These are phyloP conservation scores for Tapirus indicus DNA, from an alignment of 2,797 vertebrate species.

Conservation along the genomic window DNA sequence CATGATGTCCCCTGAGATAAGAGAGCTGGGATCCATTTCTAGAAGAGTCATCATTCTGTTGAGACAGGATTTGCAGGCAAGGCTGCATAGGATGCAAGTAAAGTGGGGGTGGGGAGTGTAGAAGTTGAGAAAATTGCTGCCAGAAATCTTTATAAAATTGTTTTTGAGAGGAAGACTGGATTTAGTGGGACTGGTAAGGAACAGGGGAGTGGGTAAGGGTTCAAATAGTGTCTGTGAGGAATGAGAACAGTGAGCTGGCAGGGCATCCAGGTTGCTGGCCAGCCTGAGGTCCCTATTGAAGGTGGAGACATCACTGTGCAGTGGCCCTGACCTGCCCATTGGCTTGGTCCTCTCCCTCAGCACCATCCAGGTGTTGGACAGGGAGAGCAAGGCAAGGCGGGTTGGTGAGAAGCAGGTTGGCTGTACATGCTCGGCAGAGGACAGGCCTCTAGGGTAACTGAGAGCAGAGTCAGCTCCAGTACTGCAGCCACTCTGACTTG, in stretches of 20 bases:
- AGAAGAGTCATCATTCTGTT: not conserved
- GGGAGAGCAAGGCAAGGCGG: not conserved
- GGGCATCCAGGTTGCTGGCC: not conserved
- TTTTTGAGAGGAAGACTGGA: not conserved
- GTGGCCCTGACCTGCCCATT: not conserved
- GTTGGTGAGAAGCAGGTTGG: not conserved
- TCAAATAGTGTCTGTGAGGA: not conserved
- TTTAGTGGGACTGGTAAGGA: not conserved
- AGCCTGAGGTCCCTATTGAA: not conserved
- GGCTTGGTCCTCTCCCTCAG: not conserved
- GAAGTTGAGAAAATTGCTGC: not conserved
- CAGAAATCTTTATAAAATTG: not conserved
- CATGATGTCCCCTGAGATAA: not conserved
- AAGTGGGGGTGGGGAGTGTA: not conserved
- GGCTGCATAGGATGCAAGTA: not conserved
- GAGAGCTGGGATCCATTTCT: not conserved
- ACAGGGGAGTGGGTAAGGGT: not conserved
- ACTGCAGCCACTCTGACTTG: not conserved
- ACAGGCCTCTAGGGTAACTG: not conserved
- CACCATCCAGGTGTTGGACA: not conserved
- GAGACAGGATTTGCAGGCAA: not conserved
- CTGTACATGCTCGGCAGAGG: not conserved
- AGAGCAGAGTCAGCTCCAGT: not conserved
- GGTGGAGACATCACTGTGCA: not conserved
- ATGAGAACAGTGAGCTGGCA: not conserved